These are phyloP conservation scores for Anarsia innoxiella DNA, from an alignment of 2,888 invertebrate genomes.

Conservation along the genomic window DNA sequence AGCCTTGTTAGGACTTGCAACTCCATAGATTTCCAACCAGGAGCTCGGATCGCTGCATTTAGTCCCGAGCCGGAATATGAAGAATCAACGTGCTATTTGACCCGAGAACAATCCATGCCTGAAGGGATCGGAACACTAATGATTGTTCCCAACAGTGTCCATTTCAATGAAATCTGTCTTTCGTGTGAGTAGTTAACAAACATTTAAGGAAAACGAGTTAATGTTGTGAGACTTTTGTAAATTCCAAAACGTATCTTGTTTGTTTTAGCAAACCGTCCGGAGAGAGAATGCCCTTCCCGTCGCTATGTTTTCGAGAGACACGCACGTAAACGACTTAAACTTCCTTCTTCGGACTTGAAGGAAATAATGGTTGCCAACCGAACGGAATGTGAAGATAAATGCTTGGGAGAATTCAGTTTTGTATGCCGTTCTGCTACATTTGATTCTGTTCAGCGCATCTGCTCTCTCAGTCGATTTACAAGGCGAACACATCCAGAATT, in stretches of 20 bases:
- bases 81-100: conserved; percentile 90
- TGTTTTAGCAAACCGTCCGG: conserved; percentile 82
- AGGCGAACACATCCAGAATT: conserved; percentile 90
- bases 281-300: conserved; percentile 91
- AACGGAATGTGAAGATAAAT: conserved; percentile 93
- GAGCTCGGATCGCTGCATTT: conserved; percentile 87
- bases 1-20: conserved; percentile 89
- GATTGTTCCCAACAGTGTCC: conserved; percentile 91
- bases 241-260: conserved; percentile 8
- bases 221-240: conserved; percentile 3
- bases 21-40: conserved; percentile 94
- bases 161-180: conserved; percentile 92
- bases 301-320: conserved; percentile 92
- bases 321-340: conserved; percentile 87
- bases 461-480: conserved; percentile 87
- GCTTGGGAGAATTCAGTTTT: conserved; percentile 90
- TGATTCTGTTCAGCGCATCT: conserved; percentile 84
- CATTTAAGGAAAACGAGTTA: conserved; percentile 2
- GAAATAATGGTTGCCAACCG: conserved; percentile 90
- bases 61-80: conserved; percentile 89
- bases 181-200: conserved; percentile 79
- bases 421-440: conserved; percentile 92
- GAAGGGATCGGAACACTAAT: conserved; percentile 93
- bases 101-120: conserved; percentile 88
- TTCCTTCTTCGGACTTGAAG: conserved; percentile 87